A percentile compares a stretch with the other conserved stretches of the same genome.
Conservation (phyloP, 2,113 vertebrate species). For the Rousettus leschenaultii region DNA sequence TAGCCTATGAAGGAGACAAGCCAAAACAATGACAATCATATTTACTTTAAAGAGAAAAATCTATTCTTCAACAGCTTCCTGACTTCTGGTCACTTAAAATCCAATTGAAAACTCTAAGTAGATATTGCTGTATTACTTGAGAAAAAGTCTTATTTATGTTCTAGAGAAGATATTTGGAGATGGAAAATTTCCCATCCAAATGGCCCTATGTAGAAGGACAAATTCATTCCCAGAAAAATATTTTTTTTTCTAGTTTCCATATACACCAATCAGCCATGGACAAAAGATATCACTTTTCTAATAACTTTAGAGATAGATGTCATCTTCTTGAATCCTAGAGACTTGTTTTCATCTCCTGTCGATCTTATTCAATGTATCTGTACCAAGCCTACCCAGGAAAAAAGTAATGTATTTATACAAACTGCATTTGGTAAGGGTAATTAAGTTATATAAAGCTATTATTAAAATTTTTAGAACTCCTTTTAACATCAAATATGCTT, state of each 20-base stretch:
- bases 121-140: background rate
- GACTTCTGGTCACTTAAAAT: background rate
- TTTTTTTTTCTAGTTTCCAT: background rate
- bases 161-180: background rate
- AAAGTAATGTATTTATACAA: background rate
- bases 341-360: background rate
- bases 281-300: background rate
- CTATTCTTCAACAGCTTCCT: background rate
- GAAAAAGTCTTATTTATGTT: background rate
- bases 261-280: background rate
- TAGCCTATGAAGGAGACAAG: background rate
- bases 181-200: background rate
- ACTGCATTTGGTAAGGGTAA: background rate
- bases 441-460: background rate
- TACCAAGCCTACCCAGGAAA: background rate
- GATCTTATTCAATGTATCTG: background rate
- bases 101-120: background rate
- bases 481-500: background rate
- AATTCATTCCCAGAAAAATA: background rate
- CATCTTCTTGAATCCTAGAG: background rate
- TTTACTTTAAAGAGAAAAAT: background rate
- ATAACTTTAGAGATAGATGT: background rate
- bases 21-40: background rate
- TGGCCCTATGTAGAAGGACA: background rate
- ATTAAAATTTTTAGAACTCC: background rate